Evolutionary conservation across 2,113 vertebrate genomes (phyloP), one percentile per base, ranked within the genome.

Genomic region (Calonectris borealis): DNA sequence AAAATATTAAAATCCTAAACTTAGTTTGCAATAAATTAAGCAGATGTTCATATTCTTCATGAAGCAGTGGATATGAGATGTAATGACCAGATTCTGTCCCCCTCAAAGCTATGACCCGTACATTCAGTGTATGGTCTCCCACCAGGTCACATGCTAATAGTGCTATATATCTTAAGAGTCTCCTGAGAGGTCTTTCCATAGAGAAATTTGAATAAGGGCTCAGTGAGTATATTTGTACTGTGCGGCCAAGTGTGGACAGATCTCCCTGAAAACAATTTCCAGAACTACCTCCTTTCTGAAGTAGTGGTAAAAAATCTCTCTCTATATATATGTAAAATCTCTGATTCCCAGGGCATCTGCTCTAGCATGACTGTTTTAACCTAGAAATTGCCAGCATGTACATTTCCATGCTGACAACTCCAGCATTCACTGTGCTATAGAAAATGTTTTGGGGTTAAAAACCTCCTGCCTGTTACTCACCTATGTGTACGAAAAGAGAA

Each of bases 381-480:
- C 19, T 48, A 77, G 65, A 81, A 86, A 36, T 36, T 62, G 3
- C 16, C 54, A 77, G 3, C 19, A 20, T 11, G 5, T n/a, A 57
- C 3, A 20, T 46, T 69, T 76, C 18, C 40, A 44, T 18, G 49
- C 31, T 70, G 19, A 54, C 3, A 66, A 38, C 48, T 65, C 13
- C 22, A 46, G 1, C 1, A 31, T 64, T 76, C 16, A 29, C 54
- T 62, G 18, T 27, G 5, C 19, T 73, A 16, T 16, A 20, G 9
- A 86, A 61, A 77, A 66, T 54, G 11, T 11, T 36, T 32, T 3
- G 11, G 11, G 12, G 4, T 58, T 66, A 38, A 83, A 90, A 86
- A 48, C 2, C 11, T 52, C 17, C 8, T 51, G 14, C 7, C 16
- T 4, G 0, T 55, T 79, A 48, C 16, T 49, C 4, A 5, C 2